Evolutionary conservation across 1,140 invertebrate species (phyloP), one percentile per base, ranked within the genome.

Genomic region (Galendromus occidentalis): DNA sequence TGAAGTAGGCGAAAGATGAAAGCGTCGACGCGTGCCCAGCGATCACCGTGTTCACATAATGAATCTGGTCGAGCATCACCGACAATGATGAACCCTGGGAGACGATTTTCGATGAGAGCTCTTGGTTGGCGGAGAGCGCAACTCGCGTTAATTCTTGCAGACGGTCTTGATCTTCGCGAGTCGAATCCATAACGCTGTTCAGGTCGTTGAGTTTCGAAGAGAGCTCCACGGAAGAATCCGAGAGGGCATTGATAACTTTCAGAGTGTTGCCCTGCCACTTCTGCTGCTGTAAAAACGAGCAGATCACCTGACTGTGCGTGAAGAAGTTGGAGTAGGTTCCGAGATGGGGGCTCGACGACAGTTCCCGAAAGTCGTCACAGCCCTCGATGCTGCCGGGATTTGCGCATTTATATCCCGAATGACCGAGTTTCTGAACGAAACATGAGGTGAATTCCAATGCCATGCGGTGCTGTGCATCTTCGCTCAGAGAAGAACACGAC

Each of bases 21-120:
- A 59, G 22, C 2, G 51, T 59, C 14, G 51, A 59, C 1, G 51
- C 51, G 33, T 59, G 51, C 17, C 51, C 51, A 17, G 51, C 51
- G 33, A 59, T 59, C 12, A 59, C 33, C 14, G 51, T 59, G 22
- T 59, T 59, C 14, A 59, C 51, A 22, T 59, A 59, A 4, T 59
- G 51, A 33, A 59, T 59, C 9, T 59, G 51, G 4, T 59, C 51
- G 2, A 59, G 51, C 51, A 59, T 59, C 12, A 59, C 22, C 20
- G 51, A 59, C 25, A 59, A 9, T 12, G 51, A 59, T 59, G 51
- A 59, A 25, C 51, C 51, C 33, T 59, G 51, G 25, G 51, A 59
- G 17, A 33, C 25, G 14, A 59, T 59, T 25, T 59, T 59, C 25
- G 25, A 25, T 25, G 51, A 29, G 25, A 59, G 51, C 20, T 59